Conservation (phyloP, 2,888 invertebrate species). For the Polyploca ridens region DNA sequence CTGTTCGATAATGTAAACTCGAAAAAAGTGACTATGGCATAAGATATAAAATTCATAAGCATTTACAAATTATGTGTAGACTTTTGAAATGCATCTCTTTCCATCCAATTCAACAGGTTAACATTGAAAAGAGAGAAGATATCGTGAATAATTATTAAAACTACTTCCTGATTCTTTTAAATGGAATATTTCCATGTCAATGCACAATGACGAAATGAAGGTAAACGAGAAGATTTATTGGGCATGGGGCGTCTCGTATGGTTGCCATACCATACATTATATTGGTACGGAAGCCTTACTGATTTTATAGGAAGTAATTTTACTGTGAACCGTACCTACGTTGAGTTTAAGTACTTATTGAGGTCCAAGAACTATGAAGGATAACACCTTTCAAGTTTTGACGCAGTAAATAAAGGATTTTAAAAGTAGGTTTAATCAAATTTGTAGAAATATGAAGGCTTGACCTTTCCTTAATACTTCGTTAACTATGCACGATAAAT, state of each 20-base stretch:
- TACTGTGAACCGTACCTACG: not conserved
- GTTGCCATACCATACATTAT: constrained; percentile 22
- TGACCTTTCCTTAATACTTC: not conserved
- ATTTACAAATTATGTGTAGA: not conserved
- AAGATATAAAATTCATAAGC: not conserved
- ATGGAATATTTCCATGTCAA: not conserved
- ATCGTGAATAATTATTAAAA: not conserved
- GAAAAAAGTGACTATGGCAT: not conserved
- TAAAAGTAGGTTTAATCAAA: not conserved
- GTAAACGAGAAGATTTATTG: constrained; percentile 15
- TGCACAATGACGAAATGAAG: not conserved
- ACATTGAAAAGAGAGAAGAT: not conserved
- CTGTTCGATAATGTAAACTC: not conserved
- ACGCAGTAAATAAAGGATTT: constrained; percentile 26
- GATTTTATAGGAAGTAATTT: constrained; percentile 22
- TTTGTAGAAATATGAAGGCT: not conserved
- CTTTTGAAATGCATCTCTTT: not conserved
- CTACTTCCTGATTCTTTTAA: not conserved
- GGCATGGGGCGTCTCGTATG: not conserved
- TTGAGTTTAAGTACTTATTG: constrained; percentile 1
- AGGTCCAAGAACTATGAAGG: constrained; percentile 41
- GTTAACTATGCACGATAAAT: constrained; percentile 1
- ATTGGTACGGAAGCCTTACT: constrained; percentile 34
- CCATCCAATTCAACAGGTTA: not conserved
- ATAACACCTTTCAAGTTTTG: constrained; percentile 47